These are phyloP conservation scores for Cynoglossus semilaevis DNA, from an alignment of 2,113 vertebrate species.

Conservation along the genomic window DNA sequence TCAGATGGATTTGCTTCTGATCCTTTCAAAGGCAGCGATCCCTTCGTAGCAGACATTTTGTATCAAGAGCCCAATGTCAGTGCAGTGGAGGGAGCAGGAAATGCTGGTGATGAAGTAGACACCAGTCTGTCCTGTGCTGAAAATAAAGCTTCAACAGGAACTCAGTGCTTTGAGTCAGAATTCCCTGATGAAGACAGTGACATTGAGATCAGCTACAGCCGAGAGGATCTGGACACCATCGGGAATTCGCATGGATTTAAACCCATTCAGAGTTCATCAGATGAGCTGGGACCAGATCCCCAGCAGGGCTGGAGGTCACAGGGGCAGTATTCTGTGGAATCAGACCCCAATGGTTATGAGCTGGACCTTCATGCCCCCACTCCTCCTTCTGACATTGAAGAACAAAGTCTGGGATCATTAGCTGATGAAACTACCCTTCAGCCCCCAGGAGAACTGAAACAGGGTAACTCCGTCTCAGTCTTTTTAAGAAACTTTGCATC, in stretches of 20 bases:
- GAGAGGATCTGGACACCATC: conserved; percentile 58
- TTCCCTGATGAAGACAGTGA: conserved; percentile 72
- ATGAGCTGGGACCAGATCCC: conserved; percentile 54
- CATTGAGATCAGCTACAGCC: conserved; percentile 71
- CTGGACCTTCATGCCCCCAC: conserved; percentile 53
- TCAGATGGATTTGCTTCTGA: conserved; percentile 84
- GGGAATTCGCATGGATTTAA: conserved; percentile 54
- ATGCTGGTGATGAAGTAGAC: conserved; percentile 50
- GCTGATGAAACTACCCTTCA: not conserved
- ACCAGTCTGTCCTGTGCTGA: conserved; percentile 65
- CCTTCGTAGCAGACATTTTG: conserved; percentile 87
- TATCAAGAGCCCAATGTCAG: conserved; percentile 71
- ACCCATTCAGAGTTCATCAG: conserved; percentile 69
- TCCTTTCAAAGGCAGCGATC: conserved; percentile 95
- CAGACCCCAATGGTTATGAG: conserved; percentile 69
- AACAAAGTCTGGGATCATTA: conserved; percentile 45
- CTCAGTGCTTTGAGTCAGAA: conserved; percentile 73
- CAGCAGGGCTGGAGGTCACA: conserved; percentile 47
- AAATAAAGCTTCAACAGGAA: conserved; percentile 71
- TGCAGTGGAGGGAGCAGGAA: conserved; percentile 6
- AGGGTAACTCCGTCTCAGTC: conserved; percentile 26
- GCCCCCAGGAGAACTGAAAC: not conserved
- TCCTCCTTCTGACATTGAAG: conserved; percentile 60
- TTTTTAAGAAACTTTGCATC: not conserved
- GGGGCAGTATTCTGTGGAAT: conserved; percentile 68